These are phyloP conservation scores for Liopterus haemorrhoidalis DNA, from an alignment of 2,888 invertebrate genomes.

Conservation along the genomic window DNA sequence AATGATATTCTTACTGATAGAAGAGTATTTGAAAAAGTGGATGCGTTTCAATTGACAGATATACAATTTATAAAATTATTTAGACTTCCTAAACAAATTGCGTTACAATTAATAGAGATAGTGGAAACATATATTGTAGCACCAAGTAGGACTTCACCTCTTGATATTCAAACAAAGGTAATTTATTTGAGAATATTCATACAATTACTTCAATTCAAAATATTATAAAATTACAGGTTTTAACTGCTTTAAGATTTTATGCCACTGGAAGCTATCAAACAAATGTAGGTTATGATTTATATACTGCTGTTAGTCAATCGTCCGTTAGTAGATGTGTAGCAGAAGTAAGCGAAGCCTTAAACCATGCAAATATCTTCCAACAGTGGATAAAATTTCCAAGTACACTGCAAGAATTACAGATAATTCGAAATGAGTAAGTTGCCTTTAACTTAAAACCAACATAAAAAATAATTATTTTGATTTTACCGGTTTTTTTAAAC, in stretches of 20 bases:
- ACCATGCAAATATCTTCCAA: slow-evolving; percentile 13
- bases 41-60: too few relatives aligned
- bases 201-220: too few relatives aligned
- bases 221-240: too few relatives aligned
- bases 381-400: slow-evolving; percentile 17
- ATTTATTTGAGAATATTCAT: too few relatives aligned
- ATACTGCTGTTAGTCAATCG: slow-evolving; percentile 19
- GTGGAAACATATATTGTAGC: too few relatives aligned
- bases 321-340: slow-evolving; percentile 15
- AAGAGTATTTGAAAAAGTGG: too few relatives aligned
- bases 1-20: too few relatives aligned
- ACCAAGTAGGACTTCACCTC: too few relatives aligned
- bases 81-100: too few relatives aligned
- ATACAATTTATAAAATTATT: too few relatives aligned
- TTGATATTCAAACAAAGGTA: too few relatives aligned
- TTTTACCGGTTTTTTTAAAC: slow-evolving; percentile 23
- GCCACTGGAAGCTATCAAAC: slow-evolving; percentile 18
- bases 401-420: slow-evolving; percentile 8
- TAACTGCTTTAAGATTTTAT: slow-evolving; percentile 17
- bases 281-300: slow-evolving; percentile 9
- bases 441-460: not conserved
- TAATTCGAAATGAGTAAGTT: slow-evolving; percentile 14
- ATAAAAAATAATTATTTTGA: not conserved
- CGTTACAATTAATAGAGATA: too few relatives aligned
- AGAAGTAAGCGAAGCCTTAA: slow-evolving; percentile 14